Percentiles rank a stretch among this genome's conserved stretches.
phyloP scores from a whole-genome alignment of 2,113 vertebrate species.

The Campylorhamphus procurvoides region DNA sequence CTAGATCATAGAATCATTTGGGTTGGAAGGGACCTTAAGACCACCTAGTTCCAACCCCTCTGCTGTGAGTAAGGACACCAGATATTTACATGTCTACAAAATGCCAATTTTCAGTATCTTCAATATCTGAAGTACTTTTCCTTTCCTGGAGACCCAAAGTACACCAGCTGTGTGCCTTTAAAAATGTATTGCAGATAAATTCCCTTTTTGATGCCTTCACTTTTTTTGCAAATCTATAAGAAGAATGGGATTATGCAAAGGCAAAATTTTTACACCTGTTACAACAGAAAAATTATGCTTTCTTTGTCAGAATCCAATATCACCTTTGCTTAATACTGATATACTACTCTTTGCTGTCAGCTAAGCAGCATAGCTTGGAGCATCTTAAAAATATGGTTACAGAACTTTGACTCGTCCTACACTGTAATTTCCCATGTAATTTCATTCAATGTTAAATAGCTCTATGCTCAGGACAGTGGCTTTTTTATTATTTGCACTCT shows the following conservation, averaged over 20 bases:
- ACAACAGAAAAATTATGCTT: background rate
- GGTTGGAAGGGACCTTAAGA: background rate
- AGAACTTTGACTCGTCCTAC: background rate
- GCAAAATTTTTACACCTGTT: background rate
- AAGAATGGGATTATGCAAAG: background rate
- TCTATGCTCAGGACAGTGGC: background rate
- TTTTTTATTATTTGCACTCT: slow-evolving; percentile 25
- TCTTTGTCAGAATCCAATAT: background rate
- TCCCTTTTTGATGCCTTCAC: background rate
- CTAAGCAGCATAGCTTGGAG: background rate
- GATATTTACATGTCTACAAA: background rate
- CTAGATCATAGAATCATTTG: background rate
- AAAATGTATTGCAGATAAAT: background rate
- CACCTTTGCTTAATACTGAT: background rate
- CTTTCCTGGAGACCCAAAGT: background rate
- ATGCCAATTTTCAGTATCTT: background rate
- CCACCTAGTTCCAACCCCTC: background rate
- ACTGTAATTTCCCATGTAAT: background rate
- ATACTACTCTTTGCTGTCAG: background rate
- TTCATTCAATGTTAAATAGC: slow-evolving; percentile 34
- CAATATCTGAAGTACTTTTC: background rate
- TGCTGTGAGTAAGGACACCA: background rate
- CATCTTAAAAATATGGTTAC: background rate
- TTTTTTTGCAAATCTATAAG: background rate
- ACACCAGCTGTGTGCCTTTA: background rate